phyloP scores from a whole-genome alignment of 1,140 invertebrate genomes.

The Himalopsyche phryganea region DNA sequence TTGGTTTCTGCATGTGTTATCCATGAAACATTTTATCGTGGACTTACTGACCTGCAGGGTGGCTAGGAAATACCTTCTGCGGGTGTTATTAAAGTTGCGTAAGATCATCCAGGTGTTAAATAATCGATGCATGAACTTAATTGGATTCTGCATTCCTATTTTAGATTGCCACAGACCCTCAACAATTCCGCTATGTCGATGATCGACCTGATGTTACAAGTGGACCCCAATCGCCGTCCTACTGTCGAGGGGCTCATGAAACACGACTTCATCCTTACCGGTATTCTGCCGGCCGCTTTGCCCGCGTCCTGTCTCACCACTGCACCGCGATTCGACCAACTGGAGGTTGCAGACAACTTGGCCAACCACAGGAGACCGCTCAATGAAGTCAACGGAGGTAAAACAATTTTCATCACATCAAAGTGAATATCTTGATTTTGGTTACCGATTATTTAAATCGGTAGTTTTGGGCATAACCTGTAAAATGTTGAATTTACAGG shows the following conservation, averaged over 20 bases:
- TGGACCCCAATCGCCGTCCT: constrained; percentile 77
- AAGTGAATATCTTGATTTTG: constrained; percentile 1
- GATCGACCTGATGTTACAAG: constrained; percentile 81
- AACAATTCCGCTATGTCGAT: constrained; percentile 69
- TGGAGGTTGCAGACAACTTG: constrained; percentile 53
- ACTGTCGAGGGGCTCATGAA: constrained; percentile 70
- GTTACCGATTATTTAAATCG: constrained; percentile 1
- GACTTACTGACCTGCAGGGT: no score
- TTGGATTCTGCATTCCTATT: no score
- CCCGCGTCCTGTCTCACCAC: constrained; percentile 89
- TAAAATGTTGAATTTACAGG: no score
- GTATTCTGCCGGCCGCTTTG: constrained; percentile 76
- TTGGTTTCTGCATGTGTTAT: no score
- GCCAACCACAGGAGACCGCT: constrained; percentile 62
- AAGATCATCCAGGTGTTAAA: no score
- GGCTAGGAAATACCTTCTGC: no score
- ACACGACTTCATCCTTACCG: constrained; percentile 66
- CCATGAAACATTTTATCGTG: no score
- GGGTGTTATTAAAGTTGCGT: no score
- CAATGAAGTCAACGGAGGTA: constrained; percentile 59
- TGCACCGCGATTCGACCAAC: constrained; percentile 78
- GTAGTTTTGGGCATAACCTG: no score
- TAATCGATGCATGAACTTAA: no score
- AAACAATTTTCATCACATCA: no score
- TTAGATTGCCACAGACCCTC: constrained; percentile 68